Conservation (phyloP, 2,113 vertebrate genomes). For the Machaerirhynchus nigripectus region DNA sequence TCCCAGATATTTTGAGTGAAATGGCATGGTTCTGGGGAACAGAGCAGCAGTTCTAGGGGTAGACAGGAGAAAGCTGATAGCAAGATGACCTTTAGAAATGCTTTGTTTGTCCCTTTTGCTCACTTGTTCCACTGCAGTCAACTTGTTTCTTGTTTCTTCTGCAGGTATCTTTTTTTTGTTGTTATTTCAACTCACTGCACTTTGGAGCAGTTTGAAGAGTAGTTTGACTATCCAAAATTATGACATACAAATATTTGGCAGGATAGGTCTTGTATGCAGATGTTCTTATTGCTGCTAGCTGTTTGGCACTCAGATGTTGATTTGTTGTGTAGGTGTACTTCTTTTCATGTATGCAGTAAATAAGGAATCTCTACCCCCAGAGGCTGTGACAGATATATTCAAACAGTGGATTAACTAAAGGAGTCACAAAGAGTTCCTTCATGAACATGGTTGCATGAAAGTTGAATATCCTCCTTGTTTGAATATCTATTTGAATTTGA, state of each 20-base stretch:
- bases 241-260: neutral
- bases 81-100: neutral
- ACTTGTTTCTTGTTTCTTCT: neutral
- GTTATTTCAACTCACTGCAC: neutral
- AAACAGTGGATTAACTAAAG: neutral
- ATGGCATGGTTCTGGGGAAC: neutral
- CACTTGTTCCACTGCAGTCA: neutral
- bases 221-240: neutral
- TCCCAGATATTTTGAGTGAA: neutral
- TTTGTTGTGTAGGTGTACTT: neutral
- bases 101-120: neutral
- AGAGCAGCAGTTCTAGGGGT: neutral
- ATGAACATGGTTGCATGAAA: neutral
- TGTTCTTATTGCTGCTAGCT: neutral
- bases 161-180: neutral
- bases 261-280: neutral
- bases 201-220: neutral
- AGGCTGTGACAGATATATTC: neutral
- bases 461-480: neutral
- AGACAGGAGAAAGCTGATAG: neutral
- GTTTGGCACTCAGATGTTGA: neutral
- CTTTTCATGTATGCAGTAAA: neutral
- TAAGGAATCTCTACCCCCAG: neutral
- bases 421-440: neutral
- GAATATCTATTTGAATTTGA: neutral